Evolutionary conservation across 2,113 vertebrate genomes (phyloP).

Genomic region (Poeciliopsis turrubarensis): DNA sequence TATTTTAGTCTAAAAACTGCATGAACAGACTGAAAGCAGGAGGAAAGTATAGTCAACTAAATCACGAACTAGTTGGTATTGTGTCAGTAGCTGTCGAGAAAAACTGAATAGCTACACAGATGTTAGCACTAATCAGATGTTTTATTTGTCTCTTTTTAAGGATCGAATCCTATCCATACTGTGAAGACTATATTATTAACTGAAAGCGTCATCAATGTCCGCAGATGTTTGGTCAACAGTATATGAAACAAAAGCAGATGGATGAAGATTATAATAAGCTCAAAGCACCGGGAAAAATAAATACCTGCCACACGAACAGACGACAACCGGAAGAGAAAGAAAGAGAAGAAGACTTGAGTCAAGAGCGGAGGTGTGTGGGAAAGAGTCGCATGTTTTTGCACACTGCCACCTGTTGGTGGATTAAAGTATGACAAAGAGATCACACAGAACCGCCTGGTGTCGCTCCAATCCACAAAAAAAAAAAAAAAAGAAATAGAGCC

Average conservation of each 20-base stretch:
- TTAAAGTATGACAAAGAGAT: not conserved
- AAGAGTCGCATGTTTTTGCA: not conserved
- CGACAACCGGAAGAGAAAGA: constrained; percentile 80
- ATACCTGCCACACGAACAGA: constrained; percentile 78
- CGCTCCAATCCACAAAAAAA: constrained; percentile 23
- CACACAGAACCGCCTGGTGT: constrained; percentile 37
- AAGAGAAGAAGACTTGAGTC: constrained; percentile 14
- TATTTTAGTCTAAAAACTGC: not conserved
- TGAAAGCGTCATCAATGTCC: not conserved
- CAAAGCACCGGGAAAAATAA: accelerated
- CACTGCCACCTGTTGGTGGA: constrained; percentile 22
- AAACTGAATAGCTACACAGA: not conserved
- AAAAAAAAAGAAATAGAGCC: not conserved
- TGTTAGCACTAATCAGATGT: constrained; percentile 1
- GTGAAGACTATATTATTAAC: accelerated
- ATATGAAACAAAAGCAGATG: constrained; percentile 52
- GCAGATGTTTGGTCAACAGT: accelerated
- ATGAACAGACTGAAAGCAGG: not conserved
- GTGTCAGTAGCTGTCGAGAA: not conserved
- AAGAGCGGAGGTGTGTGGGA: not conserved
- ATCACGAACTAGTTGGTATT: not conserved
- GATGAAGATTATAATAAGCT: constrained; percentile 52
- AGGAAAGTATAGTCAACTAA: no score
- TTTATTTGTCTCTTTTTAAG: not conserved
- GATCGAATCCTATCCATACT: constrained; percentile 17